Conservation (phyloP, 2,113 vertebrate species). For the Nymphicus hollandicus region DNA sequence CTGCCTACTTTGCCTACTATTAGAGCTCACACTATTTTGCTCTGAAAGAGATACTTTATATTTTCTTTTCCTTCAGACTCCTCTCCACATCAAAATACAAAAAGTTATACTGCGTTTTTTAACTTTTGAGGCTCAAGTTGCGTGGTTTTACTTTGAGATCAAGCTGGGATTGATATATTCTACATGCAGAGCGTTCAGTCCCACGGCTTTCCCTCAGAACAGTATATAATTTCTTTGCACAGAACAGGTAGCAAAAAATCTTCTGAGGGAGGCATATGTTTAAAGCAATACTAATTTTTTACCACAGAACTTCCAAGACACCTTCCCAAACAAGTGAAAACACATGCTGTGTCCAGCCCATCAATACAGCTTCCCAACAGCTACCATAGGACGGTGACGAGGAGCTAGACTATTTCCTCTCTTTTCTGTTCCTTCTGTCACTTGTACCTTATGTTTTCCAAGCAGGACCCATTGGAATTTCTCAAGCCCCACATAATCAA, state of each 20-base stretch:
- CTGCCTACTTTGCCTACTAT: background rate
- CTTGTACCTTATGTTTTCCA: background rate
- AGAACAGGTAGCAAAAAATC: background rate
- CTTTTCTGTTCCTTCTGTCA: background rate
- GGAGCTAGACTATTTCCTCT: background rate
- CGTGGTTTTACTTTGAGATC: background rate
- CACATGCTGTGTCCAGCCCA: background rate
- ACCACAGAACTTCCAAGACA: background rate
- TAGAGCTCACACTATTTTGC: background rate
- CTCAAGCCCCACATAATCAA: background rate
- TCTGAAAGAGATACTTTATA: background rate
- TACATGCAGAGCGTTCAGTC: background rate
- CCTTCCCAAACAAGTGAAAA: background rate
- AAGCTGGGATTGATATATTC: background rate
- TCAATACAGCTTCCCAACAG: background rate
- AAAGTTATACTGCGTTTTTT: background rate
- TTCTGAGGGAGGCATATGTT: background rate
- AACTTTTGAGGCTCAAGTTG: background rate
- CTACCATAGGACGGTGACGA: background rate
- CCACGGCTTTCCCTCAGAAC: background rate
- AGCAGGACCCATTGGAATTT: background rate
- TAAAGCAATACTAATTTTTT: background rate
- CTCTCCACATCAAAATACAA: background rate
- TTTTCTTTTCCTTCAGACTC: background rate
- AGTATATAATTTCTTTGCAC: background rate